These are phyloP conservation scores for Adelosebastes latens DNA, from an alignment of 2,797 vertebrate genomes.

Conservation along the genomic window DNA sequence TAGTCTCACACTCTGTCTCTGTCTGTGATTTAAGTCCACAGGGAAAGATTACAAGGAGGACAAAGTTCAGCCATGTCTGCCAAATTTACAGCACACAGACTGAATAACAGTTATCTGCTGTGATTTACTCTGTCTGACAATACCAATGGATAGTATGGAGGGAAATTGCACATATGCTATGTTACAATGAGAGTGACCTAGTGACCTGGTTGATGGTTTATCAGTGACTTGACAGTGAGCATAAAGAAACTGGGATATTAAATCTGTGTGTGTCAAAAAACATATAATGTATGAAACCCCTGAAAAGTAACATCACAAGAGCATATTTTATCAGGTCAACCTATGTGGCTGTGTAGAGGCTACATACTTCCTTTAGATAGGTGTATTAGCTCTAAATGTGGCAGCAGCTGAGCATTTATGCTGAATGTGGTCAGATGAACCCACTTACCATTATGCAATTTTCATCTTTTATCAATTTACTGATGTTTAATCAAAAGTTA, in stretches of 20 bases:
- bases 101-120: background rate
- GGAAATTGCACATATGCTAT: background rate
- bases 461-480: background rate
- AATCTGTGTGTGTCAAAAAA: background rate
- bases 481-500: background rate
- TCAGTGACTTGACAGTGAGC: background rate
- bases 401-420: background rate
- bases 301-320: background rate
- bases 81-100: constrained; percentile 3
- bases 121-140: background rate
- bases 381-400: background rate
- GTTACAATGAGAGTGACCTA: background rate
- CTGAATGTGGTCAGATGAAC: background rate
- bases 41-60: background rate
- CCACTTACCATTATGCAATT: background rate
- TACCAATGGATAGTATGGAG: background rate
- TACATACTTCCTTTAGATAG: background rate
- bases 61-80: constrained; percentile 29
- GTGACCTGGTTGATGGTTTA: background rate
- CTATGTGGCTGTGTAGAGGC: background rate
- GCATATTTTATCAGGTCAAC: background rate
- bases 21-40: background rate
- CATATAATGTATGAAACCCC: background rate
- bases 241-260: background rate
- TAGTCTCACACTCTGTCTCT: background rate